Percentiles rank a stretch among this genome's conserved stretches.
These are phyloP conservation scores for Notodonta ziczac DNA, from an alignment of 2,888 invertebrate genomes.

Conservation along the genomic window DNA sequence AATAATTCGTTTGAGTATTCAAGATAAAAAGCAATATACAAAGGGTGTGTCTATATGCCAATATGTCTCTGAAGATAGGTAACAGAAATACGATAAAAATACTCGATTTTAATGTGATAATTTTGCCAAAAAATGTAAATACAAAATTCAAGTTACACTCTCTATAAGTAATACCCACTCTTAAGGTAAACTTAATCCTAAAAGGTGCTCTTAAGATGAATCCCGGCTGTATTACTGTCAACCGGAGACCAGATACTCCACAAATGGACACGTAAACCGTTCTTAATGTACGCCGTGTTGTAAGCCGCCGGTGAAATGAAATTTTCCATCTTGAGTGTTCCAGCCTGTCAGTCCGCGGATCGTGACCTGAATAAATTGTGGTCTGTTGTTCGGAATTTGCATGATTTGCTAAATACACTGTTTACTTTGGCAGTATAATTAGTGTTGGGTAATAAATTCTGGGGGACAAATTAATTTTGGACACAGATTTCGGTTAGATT, in stretches of 20 bases:
- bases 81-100: too few species aligned
- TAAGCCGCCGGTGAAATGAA: slow-evolving; percentile 19
- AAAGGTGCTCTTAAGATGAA: neutral
- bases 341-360: slow-evolving; percentile 8
- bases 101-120: too few species aligned
- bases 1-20: too few species aligned
- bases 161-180: too few species aligned
- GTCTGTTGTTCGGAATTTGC: slow-evolving; percentile 16
- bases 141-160: too few species aligned
- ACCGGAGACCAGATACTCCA: neutral
- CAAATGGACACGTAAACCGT: slow-evolving; percentile 13
- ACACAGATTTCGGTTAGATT: slow-evolving; percentile 1
- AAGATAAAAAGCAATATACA: too few species aligned
- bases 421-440: slow-evolving; percentile 12
- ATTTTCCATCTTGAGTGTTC: slow-evolving; percentile 16
- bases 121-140: too few species aligned
- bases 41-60: too few species aligned
- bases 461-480: slow-evolving; percentile 9
- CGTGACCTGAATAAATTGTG: slow-evolving; percentile 22
- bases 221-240: neutral
- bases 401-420: slow-evolving; percentile 17
- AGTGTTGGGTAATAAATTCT: slow-evolving; percentile 7
- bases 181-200: slow-evolving; percentile 1
- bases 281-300: slow-evolving; percentile 16
- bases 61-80: too few species aligned